Conservation (phyloP, 2,797 vertebrate species). For the Sebastes minor region DNA sequence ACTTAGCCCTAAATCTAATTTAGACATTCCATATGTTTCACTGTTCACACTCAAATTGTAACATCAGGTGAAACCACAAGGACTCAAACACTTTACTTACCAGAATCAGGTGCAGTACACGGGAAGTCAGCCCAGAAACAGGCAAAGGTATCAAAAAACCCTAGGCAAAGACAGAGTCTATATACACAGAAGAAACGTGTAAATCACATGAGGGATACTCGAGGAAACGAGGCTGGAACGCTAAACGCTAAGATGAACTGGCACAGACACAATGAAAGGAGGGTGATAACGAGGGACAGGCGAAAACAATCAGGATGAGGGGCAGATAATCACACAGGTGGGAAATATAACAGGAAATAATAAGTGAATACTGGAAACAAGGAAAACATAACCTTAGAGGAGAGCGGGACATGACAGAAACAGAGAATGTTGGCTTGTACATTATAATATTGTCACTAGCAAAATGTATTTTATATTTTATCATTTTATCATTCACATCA, state of each 20-base stretch:
- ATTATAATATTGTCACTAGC: neutral
- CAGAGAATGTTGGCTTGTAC: neutral
- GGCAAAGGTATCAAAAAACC: neutral
- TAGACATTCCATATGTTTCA: neutral
- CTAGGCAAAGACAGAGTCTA: neutral
- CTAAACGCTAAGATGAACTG: neutral
- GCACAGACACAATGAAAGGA: neutral
- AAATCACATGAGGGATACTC: accelerated
- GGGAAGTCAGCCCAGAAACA: too few species aligned
- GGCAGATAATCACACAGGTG: neutral
- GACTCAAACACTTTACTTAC: too few species aligned
- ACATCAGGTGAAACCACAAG: too few species aligned
- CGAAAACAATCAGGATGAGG: neutral
- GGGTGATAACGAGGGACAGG: neutral
- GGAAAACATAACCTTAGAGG: too few species aligned
- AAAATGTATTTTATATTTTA: neutral
- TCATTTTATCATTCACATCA: neutral
- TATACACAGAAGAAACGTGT: neutral
- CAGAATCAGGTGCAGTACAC: too few species aligned
- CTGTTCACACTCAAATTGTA: neutral
- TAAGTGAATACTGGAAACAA: too few species aligned
- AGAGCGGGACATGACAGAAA: too few species aligned
- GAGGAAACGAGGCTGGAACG: neutral
- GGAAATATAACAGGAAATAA: neutral
- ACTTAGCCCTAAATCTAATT: neutral